Conservation (phyloP, 1,140 invertebrate species). For the Platorchestia sp. region DNA sequence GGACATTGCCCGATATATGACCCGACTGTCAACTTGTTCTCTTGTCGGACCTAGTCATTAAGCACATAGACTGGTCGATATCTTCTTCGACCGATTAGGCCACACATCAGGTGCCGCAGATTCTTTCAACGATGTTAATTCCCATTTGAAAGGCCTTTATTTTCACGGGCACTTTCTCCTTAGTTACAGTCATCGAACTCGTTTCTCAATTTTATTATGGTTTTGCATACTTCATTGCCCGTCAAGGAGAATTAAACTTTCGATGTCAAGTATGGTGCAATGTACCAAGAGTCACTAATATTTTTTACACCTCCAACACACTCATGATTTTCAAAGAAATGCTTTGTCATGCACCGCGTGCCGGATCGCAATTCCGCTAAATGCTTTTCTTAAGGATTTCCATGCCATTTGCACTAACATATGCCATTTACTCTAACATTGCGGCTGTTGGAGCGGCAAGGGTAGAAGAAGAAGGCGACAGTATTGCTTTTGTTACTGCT, state of each 20-base stretch:
- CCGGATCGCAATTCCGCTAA: neutral
- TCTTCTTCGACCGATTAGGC: slow-evolving; percentile 18
- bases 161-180: neutral
- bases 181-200: neutral
- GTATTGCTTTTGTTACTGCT: slow-evolving; percentile 36
- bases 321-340: neutral
- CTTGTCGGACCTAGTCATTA: slow-evolving; percentile 39
- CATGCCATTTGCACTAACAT: neutral
- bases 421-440: neutral
- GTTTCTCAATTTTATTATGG: neutral
- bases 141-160: neutral
- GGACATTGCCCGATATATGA: slow-evolving; percentile 48
- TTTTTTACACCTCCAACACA: neutral
- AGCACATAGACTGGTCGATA: slow-evolving; percentile 35
- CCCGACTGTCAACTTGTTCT: slow-evolving; percentile 35
- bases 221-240: neutral
- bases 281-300: neutral
- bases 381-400: neutral
- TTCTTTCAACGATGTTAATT: neutral
- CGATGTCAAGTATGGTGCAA: neutral
- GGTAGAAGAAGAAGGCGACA: neutral
- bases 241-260: neutral
- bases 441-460: slow-evolving; percentile 3
- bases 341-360: neutral
- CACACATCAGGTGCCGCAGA: neutral